Evolutionary conservation across 1,140 invertebrate genomes (phyloP), one percentile per base, ranked within the genome.

Genomic region (Nephotettix cincticeps): DNA sequence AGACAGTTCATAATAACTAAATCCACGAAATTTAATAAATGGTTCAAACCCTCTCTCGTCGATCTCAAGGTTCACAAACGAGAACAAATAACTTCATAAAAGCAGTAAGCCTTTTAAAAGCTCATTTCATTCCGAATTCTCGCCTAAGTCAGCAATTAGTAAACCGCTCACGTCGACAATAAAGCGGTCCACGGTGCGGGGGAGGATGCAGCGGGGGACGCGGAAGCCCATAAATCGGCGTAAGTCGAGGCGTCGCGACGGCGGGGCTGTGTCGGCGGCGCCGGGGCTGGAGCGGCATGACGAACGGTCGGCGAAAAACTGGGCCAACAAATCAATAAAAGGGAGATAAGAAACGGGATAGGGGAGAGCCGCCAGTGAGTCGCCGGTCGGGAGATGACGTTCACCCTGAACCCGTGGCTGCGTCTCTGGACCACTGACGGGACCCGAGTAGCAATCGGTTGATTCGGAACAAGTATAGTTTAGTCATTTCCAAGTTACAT

Each of bases 91-190:
- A 51, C 14, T 21, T 19, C 47, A 51, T 51, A 17, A 51, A 51
- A 19, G 4, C 47, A n/a, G n/a, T 21, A 51, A 21, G n/a, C 14
- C 47, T 51, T 21, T 51, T 51, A 19, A 19, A 51, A 51, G 21
- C 47, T 21, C 47, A 51, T 51, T 51, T n/a, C 47, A 51, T 51
- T 51, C 21, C 4, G 47, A 19, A 51, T n/a, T 51, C 47, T 4
- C 47, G 19, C 47, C 21, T 51, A 51, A 51, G 47, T 51, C 47
- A n/a, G 47, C 47, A 51, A 51, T 51, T 51, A 51, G 14, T 19
- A 51, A 51, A 51, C 47, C 47, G 47, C 47, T 51, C 47, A 51
- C 47, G 47, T 51, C 47, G 47, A 17, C 47, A 51, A 51, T 51
- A 51, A 51, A 51, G 21, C n/a, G 4, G 47, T 4, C 4, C 4